Percentiles rank a stretch among this genome's conserved stretches.
These are phyloP conservation scores for Ecliptopera silaceata DNA, from an alignment of 2,888 invertebrate species.

Conservation along the genomic window DNA sequence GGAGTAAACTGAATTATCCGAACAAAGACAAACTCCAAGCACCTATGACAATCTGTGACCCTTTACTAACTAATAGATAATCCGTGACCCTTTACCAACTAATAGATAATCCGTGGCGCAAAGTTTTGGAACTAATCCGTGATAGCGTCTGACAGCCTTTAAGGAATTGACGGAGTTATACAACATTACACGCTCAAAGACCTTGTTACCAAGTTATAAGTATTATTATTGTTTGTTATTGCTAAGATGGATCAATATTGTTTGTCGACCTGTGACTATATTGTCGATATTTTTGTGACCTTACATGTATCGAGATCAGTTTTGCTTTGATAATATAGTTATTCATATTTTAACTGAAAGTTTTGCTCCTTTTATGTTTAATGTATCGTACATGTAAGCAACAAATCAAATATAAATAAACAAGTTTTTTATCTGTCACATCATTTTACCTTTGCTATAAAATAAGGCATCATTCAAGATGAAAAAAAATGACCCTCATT, in stretches of 20 bases:
- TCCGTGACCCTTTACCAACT: constrained; percentile 1
- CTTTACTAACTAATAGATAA: background rate
- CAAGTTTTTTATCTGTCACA: no score
- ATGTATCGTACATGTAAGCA: no score
- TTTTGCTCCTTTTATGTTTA: no score
- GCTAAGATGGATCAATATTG: background rate
- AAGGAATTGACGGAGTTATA: constrained; percentile 13
- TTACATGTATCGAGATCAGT: no score
- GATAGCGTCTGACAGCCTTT: constrained; percentile 9
- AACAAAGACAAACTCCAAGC: constrained; percentile 3
- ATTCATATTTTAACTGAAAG: no score
- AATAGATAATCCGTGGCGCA: constrained; percentile 5
- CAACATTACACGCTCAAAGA: constrained; percentile 11
- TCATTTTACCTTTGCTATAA: no score
- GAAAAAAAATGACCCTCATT: no score
- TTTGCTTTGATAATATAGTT: no score
- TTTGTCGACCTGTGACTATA: no score
- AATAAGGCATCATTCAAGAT: no score
- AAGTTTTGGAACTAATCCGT: constrained; percentile 43
- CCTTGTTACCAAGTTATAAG: background rate
- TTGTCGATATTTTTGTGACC: no score
- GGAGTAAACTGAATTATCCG: constrained; percentile 18
- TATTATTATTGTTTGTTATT: background rate
- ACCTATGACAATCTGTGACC: constrained; percentile 3
- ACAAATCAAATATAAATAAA: no score